Conservation (phyloP, 2,797 vertebrate species). For the Brachyrhaphis roseni region DNA sequence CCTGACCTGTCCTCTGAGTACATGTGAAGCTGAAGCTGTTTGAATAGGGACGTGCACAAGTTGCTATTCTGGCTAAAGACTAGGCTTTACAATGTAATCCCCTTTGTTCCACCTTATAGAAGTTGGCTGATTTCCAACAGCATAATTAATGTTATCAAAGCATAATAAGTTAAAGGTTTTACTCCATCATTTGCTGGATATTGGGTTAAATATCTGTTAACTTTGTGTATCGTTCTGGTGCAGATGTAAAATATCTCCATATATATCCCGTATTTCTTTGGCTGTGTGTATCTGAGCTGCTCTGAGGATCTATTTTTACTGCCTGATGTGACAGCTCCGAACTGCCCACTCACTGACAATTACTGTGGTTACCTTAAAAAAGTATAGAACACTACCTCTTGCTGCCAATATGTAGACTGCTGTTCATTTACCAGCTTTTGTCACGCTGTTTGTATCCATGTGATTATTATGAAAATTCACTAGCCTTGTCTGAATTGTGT, state of each 20-base stretch:
- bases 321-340: slow-evolving; percentile 52
- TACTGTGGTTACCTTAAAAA: slow-evolving; percentile 76
- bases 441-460: not conserved
- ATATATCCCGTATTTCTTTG: slow-evolving; percentile 1
- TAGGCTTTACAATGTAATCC: slow-evolving; percentile 20
- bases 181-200: not conserved
- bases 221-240: not conserved
- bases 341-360: slow-evolving; percentile 60
- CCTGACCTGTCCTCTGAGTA: slow-evolving; percentile 13
- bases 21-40: slow-evolving; percentile 5
- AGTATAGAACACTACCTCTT: slow-evolving; percentile 42
- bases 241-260: not conserved
- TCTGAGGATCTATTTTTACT: slow-evolving; percentile 65
- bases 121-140: slow-evolving; percentile 6
- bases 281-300: slow-evolving; percentile 16
- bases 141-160: not conserved
- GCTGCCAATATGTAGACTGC: slow-evolving; percentile 38
- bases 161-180: not conserved
- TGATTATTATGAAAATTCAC: not conserved
- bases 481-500: not conserved
- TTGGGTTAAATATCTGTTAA: not conserved
- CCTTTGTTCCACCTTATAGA: slow-evolving; percentile 5
- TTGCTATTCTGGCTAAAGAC: not conserved
- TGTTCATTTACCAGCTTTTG: slow-evolving; percentile 11
- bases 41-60: slow-evolving; percentile 3